Evolutionary conservation across 2,113 vertebrate genomes (phyloP).

Genomic region (Narcine bancroftii): DNA sequence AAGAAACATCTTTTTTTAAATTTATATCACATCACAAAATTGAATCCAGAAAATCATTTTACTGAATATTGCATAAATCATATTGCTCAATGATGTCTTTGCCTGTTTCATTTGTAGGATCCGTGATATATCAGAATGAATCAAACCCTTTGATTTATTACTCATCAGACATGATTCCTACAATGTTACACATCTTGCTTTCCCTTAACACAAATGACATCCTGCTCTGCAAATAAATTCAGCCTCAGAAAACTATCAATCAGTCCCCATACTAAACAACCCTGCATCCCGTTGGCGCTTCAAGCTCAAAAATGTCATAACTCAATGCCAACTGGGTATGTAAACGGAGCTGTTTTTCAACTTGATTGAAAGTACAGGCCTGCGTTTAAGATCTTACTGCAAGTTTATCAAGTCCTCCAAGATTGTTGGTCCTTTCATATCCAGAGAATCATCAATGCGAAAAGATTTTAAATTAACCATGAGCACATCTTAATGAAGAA

Average conservation of each 20-base stretch:
- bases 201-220: not conserved
- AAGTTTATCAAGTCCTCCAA: not conserved
- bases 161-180: not conserved
- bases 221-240: slow-evolving; percentile 9
- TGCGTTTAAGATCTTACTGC: not conserved
- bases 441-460: not conserved
- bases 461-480: not conserved
- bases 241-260: slow-evolving; percentile 2
- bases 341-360: not conserved
- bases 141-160: slow-evolving; percentile 1
- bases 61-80: not conserved
- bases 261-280: not conserved
- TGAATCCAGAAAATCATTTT: not conserved
- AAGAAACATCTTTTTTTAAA: not conserved
- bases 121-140: not conserved
- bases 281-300: not conserved
- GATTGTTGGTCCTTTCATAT: not conserved
- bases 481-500: not conserved
- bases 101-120: not conserved
- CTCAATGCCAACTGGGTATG: not conserved
- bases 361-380: not conserved
- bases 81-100: not conserved
- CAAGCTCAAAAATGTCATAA: not conserved
- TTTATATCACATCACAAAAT: not conserved
- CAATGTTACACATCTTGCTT: not conserved